A percentile compares a stretch with the other conserved stretches of the same genome.
phyloP scores from a whole-genome alignment of 2,113 vertebrate genomes.

The Astur gentilis region DNA sequence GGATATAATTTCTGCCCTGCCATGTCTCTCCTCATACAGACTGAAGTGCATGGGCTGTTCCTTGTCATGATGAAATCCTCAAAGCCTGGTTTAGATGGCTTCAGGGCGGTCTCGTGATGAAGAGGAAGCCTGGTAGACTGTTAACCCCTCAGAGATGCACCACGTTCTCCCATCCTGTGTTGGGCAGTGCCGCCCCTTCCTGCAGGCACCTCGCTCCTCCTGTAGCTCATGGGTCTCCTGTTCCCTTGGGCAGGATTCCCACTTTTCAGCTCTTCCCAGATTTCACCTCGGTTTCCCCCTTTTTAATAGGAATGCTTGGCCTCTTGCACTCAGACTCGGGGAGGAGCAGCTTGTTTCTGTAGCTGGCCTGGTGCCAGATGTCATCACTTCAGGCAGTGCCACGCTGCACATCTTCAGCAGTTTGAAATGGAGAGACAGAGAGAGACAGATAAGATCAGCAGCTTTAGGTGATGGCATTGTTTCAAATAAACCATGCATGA shows the following conservation, averaged over 20 bases:
- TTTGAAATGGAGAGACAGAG: slow-evolving; percentile 76
- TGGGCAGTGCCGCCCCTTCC: not conserved
- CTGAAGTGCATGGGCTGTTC: not conserved
- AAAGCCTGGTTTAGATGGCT: not conserved
- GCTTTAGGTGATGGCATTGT: slow-evolving; percentile 86
- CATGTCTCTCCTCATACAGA: not conserved
- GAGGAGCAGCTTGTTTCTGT: slow-evolving; percentile 70
- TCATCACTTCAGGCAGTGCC: slow-evolving; percentile 82
- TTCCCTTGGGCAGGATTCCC: slow-evolving; percentile 14
- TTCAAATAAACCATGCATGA: slow-evolving; percentile 86
- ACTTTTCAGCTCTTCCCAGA: slow-evolving; percentile 51
- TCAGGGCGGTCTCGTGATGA: not conserved
- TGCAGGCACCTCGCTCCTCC: not conserved
- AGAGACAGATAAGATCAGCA: slow-evolving; percentile 81
- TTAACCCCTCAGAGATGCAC: not conserved
- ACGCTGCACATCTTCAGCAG: slow-evolving; percentile 78
- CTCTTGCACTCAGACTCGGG: slow-evolving; percentile 62
- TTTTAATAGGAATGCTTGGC: slow-evolving; percentile 64
- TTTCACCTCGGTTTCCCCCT: slow-evolving; percentile 55
- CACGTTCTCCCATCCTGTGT: not conserved
- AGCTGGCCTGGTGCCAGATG: slow-evolving; percentile 77
- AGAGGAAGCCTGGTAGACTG: not conserved
- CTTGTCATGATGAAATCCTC: not conserved
- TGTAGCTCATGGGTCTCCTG: not conserved
- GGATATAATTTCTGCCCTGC: not conserved